phyloP scores from a whole-genome alignment of 2,797 vertebrate genomes.

The Denticeps clupeoides region DNA sequence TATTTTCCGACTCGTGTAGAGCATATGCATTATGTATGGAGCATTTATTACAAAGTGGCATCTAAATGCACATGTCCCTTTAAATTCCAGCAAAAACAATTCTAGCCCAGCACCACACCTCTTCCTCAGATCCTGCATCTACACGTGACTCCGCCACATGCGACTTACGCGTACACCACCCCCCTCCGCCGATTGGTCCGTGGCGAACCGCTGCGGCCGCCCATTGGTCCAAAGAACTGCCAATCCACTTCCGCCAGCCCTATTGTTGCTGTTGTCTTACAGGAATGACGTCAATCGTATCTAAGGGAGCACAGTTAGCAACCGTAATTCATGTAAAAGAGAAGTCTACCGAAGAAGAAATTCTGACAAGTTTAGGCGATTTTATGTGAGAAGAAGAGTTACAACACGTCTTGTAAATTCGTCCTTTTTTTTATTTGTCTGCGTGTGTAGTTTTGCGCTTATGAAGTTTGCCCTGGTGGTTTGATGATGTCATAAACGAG shows the following conservation, averaged over 20 bases:
- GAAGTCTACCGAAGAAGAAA: not conserved
- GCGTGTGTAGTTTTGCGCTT: too few relatives aligned
- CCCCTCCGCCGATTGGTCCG: conserved; percentile 38
- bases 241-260: conserved; percentile 29
- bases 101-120: conserved; percentile 36
- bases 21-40: too few relatives aligned
- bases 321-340: conserved; percentile 13
- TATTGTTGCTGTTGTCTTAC: conserved; percentile 50
- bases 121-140: conserved; percentile 37
- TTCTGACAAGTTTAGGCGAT: too few relatives aligned
- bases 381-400: too few relatives aligned
- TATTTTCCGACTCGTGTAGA: too few relatives aligned
- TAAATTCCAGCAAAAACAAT: conserved; percentile 33
- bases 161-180: conserved; percentile 24
- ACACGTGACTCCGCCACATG: conserved; percentile 48
- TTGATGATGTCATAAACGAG: too few relatives aligned
- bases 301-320: conserved; percentile 36
- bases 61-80: conserved; percentile 39
- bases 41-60: too few relatives aligned
- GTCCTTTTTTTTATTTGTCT: too few relatives aligned
- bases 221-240: conserved; percentile 40
- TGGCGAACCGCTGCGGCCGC: conserved; percentile 27
- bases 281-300: conserved; percentile 54
- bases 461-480: too few relatives aligned
- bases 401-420: too few relatives aligned